A percentile compares a stretch with the other conserved stretches of the same genome.
Evolutionary conservation across 2,113 vertebrate species (phyloP).

Genomic region (Micronycteris hirsuta): DNA sequence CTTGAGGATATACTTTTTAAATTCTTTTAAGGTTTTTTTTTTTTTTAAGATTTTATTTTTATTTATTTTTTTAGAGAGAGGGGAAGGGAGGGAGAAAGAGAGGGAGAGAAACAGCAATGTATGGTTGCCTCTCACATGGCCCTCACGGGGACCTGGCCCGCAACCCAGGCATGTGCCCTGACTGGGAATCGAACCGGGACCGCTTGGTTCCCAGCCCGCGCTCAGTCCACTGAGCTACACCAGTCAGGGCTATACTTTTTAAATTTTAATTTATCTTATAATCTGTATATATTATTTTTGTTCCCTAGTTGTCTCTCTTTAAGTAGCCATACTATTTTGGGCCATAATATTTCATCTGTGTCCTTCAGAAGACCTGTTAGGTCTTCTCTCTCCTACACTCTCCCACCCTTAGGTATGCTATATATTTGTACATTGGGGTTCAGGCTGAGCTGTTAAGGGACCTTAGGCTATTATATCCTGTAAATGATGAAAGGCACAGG

Average conservation of each 20-base stretch:
- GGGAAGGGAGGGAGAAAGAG: too few species aligned
- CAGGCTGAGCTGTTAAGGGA: background rate
- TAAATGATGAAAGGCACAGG: background rate
- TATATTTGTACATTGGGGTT: background rate
- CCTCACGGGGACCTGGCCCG: too few species aligned
- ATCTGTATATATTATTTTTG: background rate
- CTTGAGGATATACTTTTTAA: background rate
- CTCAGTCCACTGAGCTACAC: too few species aligned
- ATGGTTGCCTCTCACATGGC: too few species aligned
- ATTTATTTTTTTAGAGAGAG: too few species aligned
- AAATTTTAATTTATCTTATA: background rate
- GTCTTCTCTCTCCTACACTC: background rate
- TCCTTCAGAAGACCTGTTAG: background rate
- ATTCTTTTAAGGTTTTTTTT: too few species aligned
- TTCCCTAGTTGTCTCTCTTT: background rate
- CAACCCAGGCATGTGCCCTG: too few species aligned
- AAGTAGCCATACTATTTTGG: background rate
- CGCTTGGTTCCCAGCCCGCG: too few species aligned
- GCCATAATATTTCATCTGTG: background rate
- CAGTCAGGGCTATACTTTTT: too few species aligned
- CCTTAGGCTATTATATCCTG: background rate
- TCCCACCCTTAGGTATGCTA: background rate
- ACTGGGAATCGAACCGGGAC: too few species aligned
- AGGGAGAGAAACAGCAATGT: too few species aligned
- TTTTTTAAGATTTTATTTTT: too few species aligned